A percentile compares a stretch with the other conserved stretches of the same genome.
Conservation (phyloP, 2,113 vertebrate genomes). For the Chloropsis cyanopogon region DNA sequence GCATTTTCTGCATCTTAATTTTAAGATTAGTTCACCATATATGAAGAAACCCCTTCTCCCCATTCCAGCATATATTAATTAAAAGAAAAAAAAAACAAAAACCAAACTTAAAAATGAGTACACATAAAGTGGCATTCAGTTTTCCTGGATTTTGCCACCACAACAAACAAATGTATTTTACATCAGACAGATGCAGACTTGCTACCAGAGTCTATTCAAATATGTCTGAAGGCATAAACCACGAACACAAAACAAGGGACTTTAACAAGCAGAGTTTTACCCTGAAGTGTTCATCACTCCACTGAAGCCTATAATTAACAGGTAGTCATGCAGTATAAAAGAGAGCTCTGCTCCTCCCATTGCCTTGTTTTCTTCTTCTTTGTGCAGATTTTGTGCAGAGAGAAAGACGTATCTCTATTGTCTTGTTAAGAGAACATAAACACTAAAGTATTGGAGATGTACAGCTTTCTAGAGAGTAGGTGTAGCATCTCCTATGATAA, state of each 20-base stretch:
- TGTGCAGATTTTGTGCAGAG: not conserved
- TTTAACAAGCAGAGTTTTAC: not conserved
- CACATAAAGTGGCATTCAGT: not conserved
- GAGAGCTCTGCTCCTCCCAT: not conserved
- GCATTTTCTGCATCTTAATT: not conserved
- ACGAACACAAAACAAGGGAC: not conserved
- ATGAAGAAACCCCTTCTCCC: not conserved
- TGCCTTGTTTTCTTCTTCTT: not conserved
- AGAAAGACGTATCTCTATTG: not conserved
- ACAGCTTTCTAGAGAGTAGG: not conserved
- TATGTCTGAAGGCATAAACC: not conserved
- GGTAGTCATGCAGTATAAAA: not conserved
- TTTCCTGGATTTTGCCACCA: not conserved
- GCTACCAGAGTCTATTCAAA: not conserved
- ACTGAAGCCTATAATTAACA: slow-evolving; percentile 20
- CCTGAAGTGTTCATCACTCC: not conserved
- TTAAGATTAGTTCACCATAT: not conserved
- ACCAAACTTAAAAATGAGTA: not conserved
- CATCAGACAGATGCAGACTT: not conserved
- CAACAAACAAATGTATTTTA: not conserved
- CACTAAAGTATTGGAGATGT: not conserved
- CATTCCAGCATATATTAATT: not conserved
- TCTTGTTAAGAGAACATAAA: not conserved
- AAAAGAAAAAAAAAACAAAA: not conserved
- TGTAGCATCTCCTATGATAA: not conserved